A percentile compares a stretch with the other conserved stretches of the same genome.
Evolutionary conservation across 37 sponge, comb jelly and placozoan species (phyloP).

Genomic region (Aphrocallistes beatrix): DNA sequence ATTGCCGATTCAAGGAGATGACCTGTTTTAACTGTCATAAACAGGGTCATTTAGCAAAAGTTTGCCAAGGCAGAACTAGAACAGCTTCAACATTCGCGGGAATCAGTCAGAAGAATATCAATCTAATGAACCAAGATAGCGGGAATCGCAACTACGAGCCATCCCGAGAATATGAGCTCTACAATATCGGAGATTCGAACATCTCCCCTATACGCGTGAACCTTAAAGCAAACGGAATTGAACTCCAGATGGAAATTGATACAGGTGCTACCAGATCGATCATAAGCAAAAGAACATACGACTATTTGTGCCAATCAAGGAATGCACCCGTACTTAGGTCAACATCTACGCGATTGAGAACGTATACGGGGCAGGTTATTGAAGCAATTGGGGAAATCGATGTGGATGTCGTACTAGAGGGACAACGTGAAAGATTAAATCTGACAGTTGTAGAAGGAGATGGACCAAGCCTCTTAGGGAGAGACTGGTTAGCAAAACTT

Average conservation of each 20-base stretch:
- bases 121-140: no score
- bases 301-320: no score
- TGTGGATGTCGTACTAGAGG: neutral
- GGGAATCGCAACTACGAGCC: no score
- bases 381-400: constrained; percentile 24
- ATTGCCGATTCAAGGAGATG: constrained; percentile 24
- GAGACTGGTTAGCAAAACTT: constrained; percentile 16
- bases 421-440: neutral
- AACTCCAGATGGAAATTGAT: no score
- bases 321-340: no score
- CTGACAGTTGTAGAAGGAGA: constrained; percentile 18
- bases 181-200: no score
- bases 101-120: neutral
- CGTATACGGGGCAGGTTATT: constrained; percentile 23
- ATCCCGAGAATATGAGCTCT: no score
- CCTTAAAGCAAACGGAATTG: no score
- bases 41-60: constrained; percentile 31
- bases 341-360: no score
- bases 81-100: neutral
- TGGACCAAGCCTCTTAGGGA: constrained; percentile 17
- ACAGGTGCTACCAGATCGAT: no score
- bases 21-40: constrained; percentile 25
- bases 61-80: constrained; percentile 18
- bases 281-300: no score
- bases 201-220: no score